A percentile compares a stretch with the other conserved stretches of the same genome.
phyloP scores from a whole-genome alignment of 2,888 invertebrate species.

The Sphinx pinastri region DNA sequence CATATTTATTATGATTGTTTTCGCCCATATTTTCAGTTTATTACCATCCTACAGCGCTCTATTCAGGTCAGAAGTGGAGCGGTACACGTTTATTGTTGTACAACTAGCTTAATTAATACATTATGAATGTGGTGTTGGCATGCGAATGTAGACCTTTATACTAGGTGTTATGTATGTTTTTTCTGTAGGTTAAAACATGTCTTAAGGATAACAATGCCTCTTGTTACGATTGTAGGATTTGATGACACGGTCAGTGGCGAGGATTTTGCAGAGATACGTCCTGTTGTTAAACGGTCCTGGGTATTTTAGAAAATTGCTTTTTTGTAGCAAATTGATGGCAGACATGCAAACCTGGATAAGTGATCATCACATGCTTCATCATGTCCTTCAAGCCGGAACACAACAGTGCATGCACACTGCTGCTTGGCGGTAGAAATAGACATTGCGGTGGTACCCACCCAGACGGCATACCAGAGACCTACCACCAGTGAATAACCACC shows the following conservation, averaged over 20 bases:
- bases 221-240: background rate
- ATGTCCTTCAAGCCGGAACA: no score
- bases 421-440: no score
- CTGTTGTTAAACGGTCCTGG: background rate
- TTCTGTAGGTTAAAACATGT: background rate
- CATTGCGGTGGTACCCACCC: no score
- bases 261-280: background rate
- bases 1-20: conserved; percentile 46
- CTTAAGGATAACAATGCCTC: background rate
- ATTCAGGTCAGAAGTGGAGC: conserved; percentile 27
- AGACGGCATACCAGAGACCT: no score
- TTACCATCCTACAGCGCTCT: conserved; percentile 22
- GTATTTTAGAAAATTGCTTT: no score
- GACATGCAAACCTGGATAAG: no score
- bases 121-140: conserved; percentile 3
- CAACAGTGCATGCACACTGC: no score
- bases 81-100: conserved; percentile 17
- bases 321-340: no score
- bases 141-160: background rate
- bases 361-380: no score
- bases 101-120: conserved; percentile 17
- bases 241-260: background rate
- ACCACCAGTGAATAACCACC: no score
- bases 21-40: conserved; percentile 38
- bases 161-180: no score